phyloP scores from a whole-genome alignment of 2,888 invertebrate species.

The Athetis lepigone region DNA sequence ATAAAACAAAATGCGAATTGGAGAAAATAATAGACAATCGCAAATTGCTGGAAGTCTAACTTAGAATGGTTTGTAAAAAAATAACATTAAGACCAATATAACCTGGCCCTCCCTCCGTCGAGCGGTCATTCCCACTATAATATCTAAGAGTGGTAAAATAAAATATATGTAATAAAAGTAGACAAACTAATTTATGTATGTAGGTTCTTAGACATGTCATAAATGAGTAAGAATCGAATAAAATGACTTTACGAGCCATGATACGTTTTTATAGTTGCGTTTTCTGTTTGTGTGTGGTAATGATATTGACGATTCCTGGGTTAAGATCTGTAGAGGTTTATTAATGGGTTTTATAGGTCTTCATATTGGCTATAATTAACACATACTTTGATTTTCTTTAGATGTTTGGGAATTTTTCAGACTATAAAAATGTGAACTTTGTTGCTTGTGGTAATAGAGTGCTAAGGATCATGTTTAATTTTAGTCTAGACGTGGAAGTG shows the following conservation, averaged over 20 bases:
- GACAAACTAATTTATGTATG: slow-evolving; percentile 68
- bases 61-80: slow-evolving; percentile 25
- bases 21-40: slow-evolving; percentile 44
- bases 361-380: slow-evolving; percentile 24
- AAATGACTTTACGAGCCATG: slow-evolving; percentile 63
- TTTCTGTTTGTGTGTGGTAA: slow-evolving; percentile 63
- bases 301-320: slow-evolving; percentile 51
- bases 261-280: slow-evolving; percentile 62
- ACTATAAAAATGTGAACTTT: neutral
- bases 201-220: slow-evolving; percentile 64
- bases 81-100: slow-evolving; percentile 29
- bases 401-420: slow-evolving; percentile 3
- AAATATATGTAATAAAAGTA: slow-evolving; percentile 62
- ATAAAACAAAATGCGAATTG: slow-evolving; percentile 23
- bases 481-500: neutral
- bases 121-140: slow-evolving; percentile 62
- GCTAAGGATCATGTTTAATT: neutral
- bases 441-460: neutral
- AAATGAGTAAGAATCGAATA: slow-evolving; percentile 65
- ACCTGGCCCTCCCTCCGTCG: slow-evolving; percentile 51
- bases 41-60: slow-evolving; percentile 27
- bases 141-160: slow-evolving; percentile 66
- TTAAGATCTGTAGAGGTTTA: slow-evolving; percentile 8
- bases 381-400: slow-evolving; percentile 6
- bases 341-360: slow-evolving; percentile 21